Percentiles rank a stretch among this genome's conserved stretches.
These are phyloP conservation scores for Trichogramma pretiosum DNA, from an alignment of 1,140 invertebrate genomes.

Conservation along the genomic window DNA sequence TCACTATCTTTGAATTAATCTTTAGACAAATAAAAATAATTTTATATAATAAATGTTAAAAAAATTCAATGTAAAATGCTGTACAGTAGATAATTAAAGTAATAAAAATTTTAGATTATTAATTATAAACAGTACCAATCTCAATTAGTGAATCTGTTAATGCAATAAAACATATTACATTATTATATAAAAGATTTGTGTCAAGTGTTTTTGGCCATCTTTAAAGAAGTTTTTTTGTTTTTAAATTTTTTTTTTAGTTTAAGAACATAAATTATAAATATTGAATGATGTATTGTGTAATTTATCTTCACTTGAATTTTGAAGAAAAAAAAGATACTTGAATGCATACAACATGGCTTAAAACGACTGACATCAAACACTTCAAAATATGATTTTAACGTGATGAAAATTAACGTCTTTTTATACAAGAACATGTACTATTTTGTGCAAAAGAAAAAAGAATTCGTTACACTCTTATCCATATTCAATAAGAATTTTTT, in stretches of 20 bases:
- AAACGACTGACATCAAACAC: no score
- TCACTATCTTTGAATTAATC: slow-evolving; percentile 45
- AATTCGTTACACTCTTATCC: no score
- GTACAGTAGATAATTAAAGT: slow-evolving; percentile 44
- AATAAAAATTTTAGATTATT: slow-evolving; percentile 28
- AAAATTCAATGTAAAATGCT: slow-evolving; percentile 43
- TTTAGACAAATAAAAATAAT: slow-evolving; percentile 37
- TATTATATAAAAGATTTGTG: slow-evolving; percentile 27
- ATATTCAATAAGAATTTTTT: no score
- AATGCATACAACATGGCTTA: background rate
- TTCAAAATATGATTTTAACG: no score
- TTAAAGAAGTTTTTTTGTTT: background rate
- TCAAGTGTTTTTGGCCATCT: slow-evolving; percentile 17
- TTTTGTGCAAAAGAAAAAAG: no score
- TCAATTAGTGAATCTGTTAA: slow-evolving; percentile 45
- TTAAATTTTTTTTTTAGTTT: background rate
- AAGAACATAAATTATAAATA: background rate
- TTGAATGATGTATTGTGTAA: background rate
- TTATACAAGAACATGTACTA: no score
- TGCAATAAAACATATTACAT: slow-evolving; percentile 44
- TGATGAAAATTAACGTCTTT: no score
- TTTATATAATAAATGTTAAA: slow-evolving; percentile 21
- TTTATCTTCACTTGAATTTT: no score
- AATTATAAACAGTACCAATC: slow-evolving; percentile 43
- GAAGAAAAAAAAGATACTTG: background rate